Conservation (phyloP, 2,888 invertebrate species). For the Hoplodrina blanda region DNA sequence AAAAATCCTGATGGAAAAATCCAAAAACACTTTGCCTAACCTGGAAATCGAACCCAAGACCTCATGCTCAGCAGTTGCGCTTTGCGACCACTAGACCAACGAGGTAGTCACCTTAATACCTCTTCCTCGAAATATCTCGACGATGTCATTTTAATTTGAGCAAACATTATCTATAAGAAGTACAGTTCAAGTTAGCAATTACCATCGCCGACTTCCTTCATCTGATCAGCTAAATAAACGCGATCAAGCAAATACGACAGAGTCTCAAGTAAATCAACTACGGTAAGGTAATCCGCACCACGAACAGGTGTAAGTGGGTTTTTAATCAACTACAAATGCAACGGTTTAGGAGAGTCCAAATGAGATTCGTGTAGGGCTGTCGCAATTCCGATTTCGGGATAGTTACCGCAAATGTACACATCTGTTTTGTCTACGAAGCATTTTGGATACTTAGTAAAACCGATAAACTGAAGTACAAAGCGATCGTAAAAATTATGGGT, state of each 20-base stretch:
- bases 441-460: neutral
- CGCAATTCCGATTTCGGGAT: neutral
- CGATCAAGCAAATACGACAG: slow-evolving; percentile 46
- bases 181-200: slow-evolving; percentile 4
- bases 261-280: slow-evolving; percentile 53
- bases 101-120: too few relatives aligned
- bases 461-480: too few relatives aligned
- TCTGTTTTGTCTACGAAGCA: neutral
- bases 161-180: neutral
- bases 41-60: too few relatives aligned
- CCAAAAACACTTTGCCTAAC: too few relatives aligned
- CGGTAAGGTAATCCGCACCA: slow-evolving; percentile 54
- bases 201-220: slow-evolving; percentile 6
- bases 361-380: slow-evolving; percentile 60
- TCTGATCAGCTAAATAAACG: slow-evolving; percentile 47
- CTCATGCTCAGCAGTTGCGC: too few relatives aligned
- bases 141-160: neutral
- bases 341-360: slow-evolving; percentile 64
- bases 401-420: neutral
- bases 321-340: slow-evolving; percentile 73
- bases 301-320: slow-evolving; percentile 64
- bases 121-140: too few relatives aligned
- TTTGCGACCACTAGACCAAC: too few relatives aligned
- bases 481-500: too few relatives aligned
- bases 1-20: too few relatives aligned